Evolutionary conservation across 30 jellyfish, hydroid and myxozoan species (phyloP).

Genomic region (Hydractinia symbiolongicarpus): DNA sequence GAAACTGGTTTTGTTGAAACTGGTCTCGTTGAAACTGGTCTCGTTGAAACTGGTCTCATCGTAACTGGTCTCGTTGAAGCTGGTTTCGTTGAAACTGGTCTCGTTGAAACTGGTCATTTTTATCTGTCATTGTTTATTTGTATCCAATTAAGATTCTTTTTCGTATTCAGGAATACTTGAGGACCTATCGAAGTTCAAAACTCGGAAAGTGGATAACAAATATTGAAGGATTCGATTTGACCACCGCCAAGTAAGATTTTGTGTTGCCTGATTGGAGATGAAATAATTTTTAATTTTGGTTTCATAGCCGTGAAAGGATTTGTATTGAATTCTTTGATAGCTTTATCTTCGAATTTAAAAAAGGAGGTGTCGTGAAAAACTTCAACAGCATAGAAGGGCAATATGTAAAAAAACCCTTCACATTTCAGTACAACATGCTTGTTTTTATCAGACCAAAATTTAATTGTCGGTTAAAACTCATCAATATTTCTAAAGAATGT

Average conservation of each 20-base stretch:
- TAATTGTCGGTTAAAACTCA: too few relatives aligned
- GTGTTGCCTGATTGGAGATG: constrained; percentile 16
- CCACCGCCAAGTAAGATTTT: constrained; percentile 40
- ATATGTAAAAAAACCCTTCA: neutral
- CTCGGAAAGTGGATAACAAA: constrained; percentile 36
- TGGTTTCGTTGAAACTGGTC: too few relatives aligned
- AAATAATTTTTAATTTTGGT: constrained; percentile 3
- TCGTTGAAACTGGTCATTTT: too few relatives aligned
- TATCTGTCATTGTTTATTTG: too few relatives aligned
- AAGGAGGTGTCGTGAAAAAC: constrained; percentile 12
- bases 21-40: too few relatives aligned
- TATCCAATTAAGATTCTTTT: neutral
- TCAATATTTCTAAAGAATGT: neutral
- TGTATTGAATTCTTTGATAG: too few relatives aligned
- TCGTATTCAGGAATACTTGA: constrained; percentile 46
- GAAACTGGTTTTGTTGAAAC: too few relatives aligned
- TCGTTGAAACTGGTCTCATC: too few relatives aligned
- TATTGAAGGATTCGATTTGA: constrained; percentile 41
- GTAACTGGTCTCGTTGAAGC: too few relatives aligned
- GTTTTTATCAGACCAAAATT: too few relatives aligned
- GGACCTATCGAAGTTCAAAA: constrained; percentile 39
- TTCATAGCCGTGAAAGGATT: neutral
- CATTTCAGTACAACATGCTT: too few relatives aligned
- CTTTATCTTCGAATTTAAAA: too few relatives aligned
- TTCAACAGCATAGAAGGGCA: constrained; percentile 8